Evolutionary conservation across 2,113 vertebrate genomes (phyloP).

Genomic region (Solea senegalensis): DNA sequence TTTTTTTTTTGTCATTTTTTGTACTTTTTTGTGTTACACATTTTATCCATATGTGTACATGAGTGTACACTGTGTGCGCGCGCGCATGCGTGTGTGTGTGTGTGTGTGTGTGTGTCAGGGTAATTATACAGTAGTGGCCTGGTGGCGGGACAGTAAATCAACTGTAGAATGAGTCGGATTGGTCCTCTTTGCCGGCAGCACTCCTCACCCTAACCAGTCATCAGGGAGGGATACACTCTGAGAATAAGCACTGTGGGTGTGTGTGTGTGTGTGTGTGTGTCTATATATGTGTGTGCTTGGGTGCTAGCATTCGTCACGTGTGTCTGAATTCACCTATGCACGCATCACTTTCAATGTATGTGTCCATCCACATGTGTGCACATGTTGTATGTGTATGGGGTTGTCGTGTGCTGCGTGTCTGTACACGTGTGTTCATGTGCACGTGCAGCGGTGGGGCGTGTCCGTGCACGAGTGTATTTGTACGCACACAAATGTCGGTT

Average conservation of each 20-base stretch:
- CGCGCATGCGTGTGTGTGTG: conserved; percentile 34
- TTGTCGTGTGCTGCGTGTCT: not conserved
- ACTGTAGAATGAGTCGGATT: conserved; percentile 75
- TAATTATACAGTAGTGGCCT: conserved; percentile 78
- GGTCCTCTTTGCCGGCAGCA: conserved; percentile 60
- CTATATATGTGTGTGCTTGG: conserved; percentile 13
- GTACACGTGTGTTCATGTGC: not conserved
- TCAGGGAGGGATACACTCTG: conserved; percentile 73
- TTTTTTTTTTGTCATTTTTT: conserved; percentile 23
- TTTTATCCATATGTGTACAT: conserved; percentile 44
- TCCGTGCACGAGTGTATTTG: conserved; percentile 48
- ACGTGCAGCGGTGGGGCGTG: conserved; percentile 34
- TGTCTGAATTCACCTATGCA: conserved; percentile 34
- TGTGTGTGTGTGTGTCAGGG: conserved; percentile 39
- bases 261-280: conserved; percentile 21
- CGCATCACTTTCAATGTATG: conserved; percentile 7
- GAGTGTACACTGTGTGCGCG: conserved; percentile 30
- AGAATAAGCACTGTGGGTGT: conserved; percentile 69
- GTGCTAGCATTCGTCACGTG: conserved; percentile 6
- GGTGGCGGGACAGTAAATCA: conserved; percentile 80
- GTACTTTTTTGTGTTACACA: not conserved
- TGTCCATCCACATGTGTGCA: conserved; percentile 7
- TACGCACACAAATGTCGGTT: conserved; percentile 42
- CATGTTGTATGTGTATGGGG: not conserved
- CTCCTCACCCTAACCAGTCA: conserved; percentile 70